Evolutionary conservation across 1,140 invertebrate genomes (phyloP).

Genomic region (Drosophila kikkawai): DNA sequence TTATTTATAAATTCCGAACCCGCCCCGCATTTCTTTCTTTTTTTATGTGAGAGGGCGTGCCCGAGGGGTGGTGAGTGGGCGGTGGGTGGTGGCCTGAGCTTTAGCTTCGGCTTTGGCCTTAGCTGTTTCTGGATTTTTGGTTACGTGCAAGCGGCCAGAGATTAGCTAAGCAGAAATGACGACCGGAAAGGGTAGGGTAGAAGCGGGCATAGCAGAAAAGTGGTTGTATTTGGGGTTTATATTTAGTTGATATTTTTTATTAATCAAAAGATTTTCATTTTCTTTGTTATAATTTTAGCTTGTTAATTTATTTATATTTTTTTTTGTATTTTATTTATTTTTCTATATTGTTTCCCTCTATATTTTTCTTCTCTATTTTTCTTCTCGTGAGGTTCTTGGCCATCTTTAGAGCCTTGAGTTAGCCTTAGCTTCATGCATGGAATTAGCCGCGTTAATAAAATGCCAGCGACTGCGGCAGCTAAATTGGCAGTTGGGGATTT

Average conservation of each 20-base stretch:
- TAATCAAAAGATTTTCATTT: not conserved
- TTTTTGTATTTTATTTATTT: not conserved
- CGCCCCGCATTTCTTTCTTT: constrained; percentile 30
- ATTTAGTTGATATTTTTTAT: no score
- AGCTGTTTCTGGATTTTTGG: constrained; percentile 41
- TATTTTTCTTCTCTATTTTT: no score
- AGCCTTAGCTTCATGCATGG: constrained; percentile 38
- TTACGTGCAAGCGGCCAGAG: constrained; percentile 69
- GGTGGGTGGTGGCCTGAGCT: no score
- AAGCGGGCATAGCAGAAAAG: not conserved
- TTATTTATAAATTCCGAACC: constrained; percentile 48
- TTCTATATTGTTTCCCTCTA: no score
- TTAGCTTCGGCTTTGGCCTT: constrained; percentile 1
- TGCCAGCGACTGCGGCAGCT: constrained; percentile 62
- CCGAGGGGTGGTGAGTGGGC: not conserved
- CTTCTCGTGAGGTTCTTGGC: no score
- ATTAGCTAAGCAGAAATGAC: constrained; percentile 79
- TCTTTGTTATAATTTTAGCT: not conserved
- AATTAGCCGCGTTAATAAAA: constrained; percentile 78
- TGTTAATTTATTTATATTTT: not conserved
- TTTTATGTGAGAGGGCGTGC: constrained; percentile 51
- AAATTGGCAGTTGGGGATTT: constrained; percentile 78
- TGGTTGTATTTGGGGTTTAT: no score
- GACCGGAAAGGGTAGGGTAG: constrained; percentile 36
- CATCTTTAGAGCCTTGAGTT: not conserved